Evolutionary conservation across 1,140 invertebrate species (phyloP).

Genomic region (Drosophila kanapiae): DNA sequence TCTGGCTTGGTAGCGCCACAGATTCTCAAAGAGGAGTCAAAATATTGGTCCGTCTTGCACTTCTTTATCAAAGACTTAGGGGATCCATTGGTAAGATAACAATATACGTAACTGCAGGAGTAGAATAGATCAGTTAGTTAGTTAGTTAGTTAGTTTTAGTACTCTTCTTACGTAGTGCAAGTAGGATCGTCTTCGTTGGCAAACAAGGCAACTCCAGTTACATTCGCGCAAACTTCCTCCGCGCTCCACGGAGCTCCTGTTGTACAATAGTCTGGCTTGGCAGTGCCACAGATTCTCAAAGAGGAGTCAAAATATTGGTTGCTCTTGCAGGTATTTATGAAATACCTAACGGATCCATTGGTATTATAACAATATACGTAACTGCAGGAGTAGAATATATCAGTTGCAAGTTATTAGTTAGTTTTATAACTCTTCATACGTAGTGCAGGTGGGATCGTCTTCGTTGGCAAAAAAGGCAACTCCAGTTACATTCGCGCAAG

Average conservation of each 20-base stretch:
- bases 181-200: conserved; percentile 42
- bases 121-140: not conserved
- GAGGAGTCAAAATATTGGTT: conserved; percentile 29
- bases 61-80: not conserved
- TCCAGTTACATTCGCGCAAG: conserved; percentile 3
- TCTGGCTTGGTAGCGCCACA: conserved; percentile 24
- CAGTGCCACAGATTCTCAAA: not conserved
- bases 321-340: not conserved
- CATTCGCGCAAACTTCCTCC: conserved; percentile 6
- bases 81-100: conserved; percentile 3
- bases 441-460: conserved; percentile 46
- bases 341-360: not conserved
- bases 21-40: not conserved
- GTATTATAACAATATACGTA: conserved; percentile 28
- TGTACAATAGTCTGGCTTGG: conserved; percentile 43
- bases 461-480: conserved; percentile 18
- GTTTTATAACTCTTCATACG: conserved; percentile 1
- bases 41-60: conserved; percentile 21
- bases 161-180: conserved; percentile 26
- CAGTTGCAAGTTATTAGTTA: not conserved
- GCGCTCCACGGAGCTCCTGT: conserved; percentile 15
- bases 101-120: conserved; percentile 44
- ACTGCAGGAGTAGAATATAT: conserved; percentile 15
- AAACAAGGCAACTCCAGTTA: conserved; percentile 2
- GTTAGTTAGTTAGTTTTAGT: too few species aligned